Conservation (phyloP, 2,113 vertebrate genomes). For the Hucho hucho region DNA sequence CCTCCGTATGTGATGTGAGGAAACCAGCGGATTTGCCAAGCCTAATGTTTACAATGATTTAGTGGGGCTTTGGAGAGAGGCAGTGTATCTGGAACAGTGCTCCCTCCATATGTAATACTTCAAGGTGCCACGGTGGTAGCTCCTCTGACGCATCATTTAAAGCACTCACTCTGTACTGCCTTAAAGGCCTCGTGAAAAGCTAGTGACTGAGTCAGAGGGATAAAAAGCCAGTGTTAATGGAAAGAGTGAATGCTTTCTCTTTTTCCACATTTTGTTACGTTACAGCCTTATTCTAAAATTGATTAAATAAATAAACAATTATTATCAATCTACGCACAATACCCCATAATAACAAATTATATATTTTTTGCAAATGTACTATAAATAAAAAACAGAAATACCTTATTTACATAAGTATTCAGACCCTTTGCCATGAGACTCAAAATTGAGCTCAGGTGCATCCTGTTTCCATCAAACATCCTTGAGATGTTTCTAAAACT, state of each 20-base stretch:
- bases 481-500: too few relatives aligned
- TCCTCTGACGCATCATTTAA: constrained; percentile 63
- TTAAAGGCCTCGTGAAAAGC: constrained; percentile 48
- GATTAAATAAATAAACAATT: too few relatives aligned
- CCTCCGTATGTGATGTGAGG: constrained; percentile 32
- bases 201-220: constrained; percentile 43
- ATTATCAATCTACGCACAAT: too few relatives aligned
- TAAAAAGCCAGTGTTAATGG: not conserved
- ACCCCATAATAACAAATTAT: too few relatives aligned
- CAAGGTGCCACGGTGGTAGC: constrained; percentile 6
- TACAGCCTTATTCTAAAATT: too few relatives aligned
- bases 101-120: constrained; percentile 39
- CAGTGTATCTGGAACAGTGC: constrained; percentile 19
- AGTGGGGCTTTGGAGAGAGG: constrained; percentile 29
- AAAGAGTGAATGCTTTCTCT: constrained; percentile 21
- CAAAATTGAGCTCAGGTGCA: too few relatives aligned
- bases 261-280: too few relatives aligned
- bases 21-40: constrained; percentile 38
- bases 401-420: too few relatives aligned
- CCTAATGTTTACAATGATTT: constrained; percentile 48
- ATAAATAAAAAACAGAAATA: too few relatives aligned
- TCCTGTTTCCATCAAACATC: too few relatives aligned
- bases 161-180: constrained; percentile 36
- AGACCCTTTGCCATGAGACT: too few relatives aligned
- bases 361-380: too few relatives aligned